Base-by-base conservation (phyloP, 2,113 vertebrate species). In the Labeo rohita region DNA sequence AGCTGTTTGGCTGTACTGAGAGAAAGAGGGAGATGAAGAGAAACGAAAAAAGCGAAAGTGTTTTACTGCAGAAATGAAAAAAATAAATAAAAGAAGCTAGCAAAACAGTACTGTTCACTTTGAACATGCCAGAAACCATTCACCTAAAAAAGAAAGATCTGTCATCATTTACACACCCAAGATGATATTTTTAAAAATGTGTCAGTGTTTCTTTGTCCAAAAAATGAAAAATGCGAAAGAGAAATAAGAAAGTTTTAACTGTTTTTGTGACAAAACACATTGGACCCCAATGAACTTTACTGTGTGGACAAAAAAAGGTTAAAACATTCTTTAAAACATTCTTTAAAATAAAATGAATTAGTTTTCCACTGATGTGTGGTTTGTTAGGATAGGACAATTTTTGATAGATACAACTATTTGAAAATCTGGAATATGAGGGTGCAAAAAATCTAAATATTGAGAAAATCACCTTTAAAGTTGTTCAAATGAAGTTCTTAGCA, bases 1-100 rank as follows among this genome's bases (percentile, higher is more conserved):
- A 87, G 86, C 70, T 88, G 79, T 85, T 85, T 88, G 80, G 83
- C 68, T 23, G 15, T 16, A 52, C 72, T 50, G 21, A 74, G 36
- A 34, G 65, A 11, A 23, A 73, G 43, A 65, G 43, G 50, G 36
- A 49, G 52, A 85, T 4, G 4, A 8, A 52, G 61, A 72, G 76
- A 85, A 56, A 75, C 6, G 56, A 66, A 66, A 45, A 45, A 52
- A 56, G 34, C 2, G 18, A 13, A n/a, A 28, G 13, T 6, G 8
- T 54, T 56, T 34, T 1, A 21, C 18, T 56, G 75, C 16, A 6
- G 50, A 56, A 78, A 77, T 56, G 5, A 18, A 4, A 49, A 68
- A 68, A 49, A 70, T 13, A 70, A 0, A 16, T 36, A 36, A 68
- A 74, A 74, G 21, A 8, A 9, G 18, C 72, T 39, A 77, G 6